A percentile compares a stretch with the other conserved stretches of the same genome.
phyloP scores from a whole-genome alignment of 2,888 invertebrate genomes.

The Drosophila setosimentum region DNA sequence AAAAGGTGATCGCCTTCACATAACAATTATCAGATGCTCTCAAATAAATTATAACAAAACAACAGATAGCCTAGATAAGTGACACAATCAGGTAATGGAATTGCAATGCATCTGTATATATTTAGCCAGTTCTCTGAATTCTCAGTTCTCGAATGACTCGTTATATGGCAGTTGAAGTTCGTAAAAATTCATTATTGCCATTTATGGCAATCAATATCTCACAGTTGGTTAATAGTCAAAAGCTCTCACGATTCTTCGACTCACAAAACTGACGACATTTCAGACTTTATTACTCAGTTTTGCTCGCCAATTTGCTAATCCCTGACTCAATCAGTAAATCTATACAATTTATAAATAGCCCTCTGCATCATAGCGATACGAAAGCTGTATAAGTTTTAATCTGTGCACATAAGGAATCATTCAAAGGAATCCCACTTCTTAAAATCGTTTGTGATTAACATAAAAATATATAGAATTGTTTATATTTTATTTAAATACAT shows the following conservation, averaged over 20 bases:
- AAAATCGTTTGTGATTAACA: neutral
- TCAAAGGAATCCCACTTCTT: neutral
- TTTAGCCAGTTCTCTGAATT: neutral
- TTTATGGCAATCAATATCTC: constrained; percentile 5
- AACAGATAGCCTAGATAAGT: constrained; percentile 1
- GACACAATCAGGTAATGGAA: constrained; percentile 1
- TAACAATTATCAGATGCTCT: constrained; percentile 11
- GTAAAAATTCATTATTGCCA: neutral
- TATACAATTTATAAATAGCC: neutral
- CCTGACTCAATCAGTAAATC: constrained; percentile 2
- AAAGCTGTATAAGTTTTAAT: neutral
- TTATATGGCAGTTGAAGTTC: too few species aligned
- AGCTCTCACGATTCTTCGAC: neutral
- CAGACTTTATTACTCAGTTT: neutral
- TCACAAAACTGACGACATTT: constrained; percentile 5
- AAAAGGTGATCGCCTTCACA: constrained; percentile 9
- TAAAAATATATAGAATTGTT: too few species aligned
- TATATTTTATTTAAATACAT: neutral
- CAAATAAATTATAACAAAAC: neutral
- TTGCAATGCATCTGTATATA: neutral
- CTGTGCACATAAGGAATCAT: neutral
- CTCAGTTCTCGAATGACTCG: neutral
- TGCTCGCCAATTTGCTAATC: neutral
- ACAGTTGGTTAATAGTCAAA: constrained; percentile 6
- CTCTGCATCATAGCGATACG: neutral